Evolutionary conservation across 1,140 invertebrate species (phyloP), one percentile per base, ranked within the genome.

Genomic region (Drosophila pachea): DNA sequence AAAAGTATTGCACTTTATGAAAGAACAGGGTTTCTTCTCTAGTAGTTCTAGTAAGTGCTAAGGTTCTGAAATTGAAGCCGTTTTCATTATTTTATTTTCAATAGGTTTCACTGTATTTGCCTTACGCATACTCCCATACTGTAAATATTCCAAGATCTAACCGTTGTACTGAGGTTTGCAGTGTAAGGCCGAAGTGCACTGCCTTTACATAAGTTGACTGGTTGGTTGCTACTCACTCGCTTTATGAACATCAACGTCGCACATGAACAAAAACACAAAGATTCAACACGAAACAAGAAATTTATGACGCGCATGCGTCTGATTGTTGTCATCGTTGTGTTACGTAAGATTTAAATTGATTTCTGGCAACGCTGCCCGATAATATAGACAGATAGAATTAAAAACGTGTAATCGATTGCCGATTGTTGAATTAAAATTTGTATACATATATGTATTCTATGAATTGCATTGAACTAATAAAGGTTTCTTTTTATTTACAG

Each of bases 121-220:
- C 52, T 45, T 65, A 53, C 60, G 31, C 43, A 79, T 50, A 69
- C 3, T 22, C 22, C 22, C 73, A 76, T 67, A 68, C n/a, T 48
- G 55, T 76, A 81, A 81, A 76, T 68, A 84, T 76, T 73, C 62
- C 76, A 74, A 67, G 64, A 62, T 78, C 60, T 59, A 65, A 78
- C 66, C 50, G 50, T 67, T 64, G 66, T 56, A 48, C 58, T 29
- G 62, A 32, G 52, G 54, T 68, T 40, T 48, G 47, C 35, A 65
- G 32, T 29, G 52, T 29, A 35, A 43, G 38, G 11, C 42, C 42
- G 52, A 54, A 40, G 52, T 54, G n/a, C 29, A 22, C 50, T 14
- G 9, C 8, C 50, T 54, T 56, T 60, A 16, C 40, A 65, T 73
- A 31, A 74, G 73, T 75, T 83, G 66, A 16, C 32, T n/a, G 12